A percentile compares a stretch with the other conserved stretches of the same genome.
Evolutionary conservation across 2,113 vertebrate species (phyloP).

Genomic region (Cyrtonyx montezumae): DNA sequence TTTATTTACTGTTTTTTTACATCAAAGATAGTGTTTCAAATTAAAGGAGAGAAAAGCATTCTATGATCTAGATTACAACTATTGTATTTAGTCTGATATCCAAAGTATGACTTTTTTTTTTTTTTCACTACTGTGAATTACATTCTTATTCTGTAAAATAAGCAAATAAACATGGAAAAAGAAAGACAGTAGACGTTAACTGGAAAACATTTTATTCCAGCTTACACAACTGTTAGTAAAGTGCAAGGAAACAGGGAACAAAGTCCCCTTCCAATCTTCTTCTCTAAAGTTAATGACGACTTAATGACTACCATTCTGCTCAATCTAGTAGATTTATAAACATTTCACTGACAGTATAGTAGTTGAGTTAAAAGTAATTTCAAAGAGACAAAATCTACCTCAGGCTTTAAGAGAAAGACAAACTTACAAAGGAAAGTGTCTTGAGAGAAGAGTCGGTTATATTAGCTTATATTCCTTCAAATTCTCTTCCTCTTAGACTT

Average conservation of each 20-base stretch:
- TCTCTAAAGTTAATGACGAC: neutral
- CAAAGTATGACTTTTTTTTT: neutral
- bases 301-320: neutral
- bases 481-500: neutral
- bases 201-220: neutral
- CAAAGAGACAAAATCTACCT: neutral
- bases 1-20: neutral
- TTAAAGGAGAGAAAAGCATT: neutral
- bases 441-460: neutral
- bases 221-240: neutral
- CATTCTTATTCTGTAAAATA: neutral
- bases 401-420: neutral
- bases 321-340: neutral
- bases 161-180: neutral
- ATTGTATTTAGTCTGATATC: neutral
- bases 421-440: neutral
- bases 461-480: neutral
- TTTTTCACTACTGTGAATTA: neutral
- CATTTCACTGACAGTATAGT: neutral
- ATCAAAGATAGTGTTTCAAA: neutral
- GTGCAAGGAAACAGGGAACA: neutral
- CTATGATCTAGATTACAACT: neutral
- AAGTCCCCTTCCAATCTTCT: neutral
- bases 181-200: accelerated
- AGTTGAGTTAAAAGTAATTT: neutral